Conservation (phyloP, 2,797 vertebrate genomes). For the Xenentodon cancila region DNA sequence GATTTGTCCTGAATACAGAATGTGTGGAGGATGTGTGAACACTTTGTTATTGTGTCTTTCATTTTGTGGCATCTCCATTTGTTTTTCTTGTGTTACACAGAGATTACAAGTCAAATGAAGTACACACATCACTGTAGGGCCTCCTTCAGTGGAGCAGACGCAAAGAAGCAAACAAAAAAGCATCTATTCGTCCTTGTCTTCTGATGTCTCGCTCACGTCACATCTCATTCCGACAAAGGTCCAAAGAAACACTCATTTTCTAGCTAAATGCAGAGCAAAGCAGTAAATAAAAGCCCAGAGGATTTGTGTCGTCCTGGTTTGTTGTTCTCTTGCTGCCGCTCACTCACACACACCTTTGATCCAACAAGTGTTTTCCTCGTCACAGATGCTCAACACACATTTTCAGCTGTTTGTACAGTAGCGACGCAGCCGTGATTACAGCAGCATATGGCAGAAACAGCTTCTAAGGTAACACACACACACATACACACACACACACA, state of each 20-base stretch:
- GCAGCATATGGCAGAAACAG: constrained; percentile 48
- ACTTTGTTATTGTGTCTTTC: too few species aligned
- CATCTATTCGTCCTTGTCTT: constrained; percentile 2
- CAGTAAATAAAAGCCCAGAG: neutral
- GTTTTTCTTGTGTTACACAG: too few species aligned
- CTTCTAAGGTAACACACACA: neutral
- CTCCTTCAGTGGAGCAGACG: too few species aligned
- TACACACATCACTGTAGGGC: too few species aligned
- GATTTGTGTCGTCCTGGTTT: constrained; percentile 7
- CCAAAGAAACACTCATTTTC: neutral
- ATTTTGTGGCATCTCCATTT: too few species aligned
- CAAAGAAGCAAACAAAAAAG: neutral
- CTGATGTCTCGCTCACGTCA: neutral
- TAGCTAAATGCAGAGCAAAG: neutral
- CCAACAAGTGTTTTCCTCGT: constrained; percentile 57
- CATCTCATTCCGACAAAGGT: neutral
- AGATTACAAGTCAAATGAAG: too few species aligned
- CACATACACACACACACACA: too few species aligned
- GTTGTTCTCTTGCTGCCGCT: neutral
- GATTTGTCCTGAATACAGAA: too few species aligned
- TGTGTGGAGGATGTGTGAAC: too few species aligned
- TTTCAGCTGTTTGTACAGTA: constrained; percentile 47
- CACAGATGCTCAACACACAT: constrained; percentile 27
- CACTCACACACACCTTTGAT: constrained; percentile 48
- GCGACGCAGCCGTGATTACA: constrained; percentile 54